phyloP scores from a whole-genome alignment of 2,113 vertebrate species.

The Spea bombifrons region DNA sequence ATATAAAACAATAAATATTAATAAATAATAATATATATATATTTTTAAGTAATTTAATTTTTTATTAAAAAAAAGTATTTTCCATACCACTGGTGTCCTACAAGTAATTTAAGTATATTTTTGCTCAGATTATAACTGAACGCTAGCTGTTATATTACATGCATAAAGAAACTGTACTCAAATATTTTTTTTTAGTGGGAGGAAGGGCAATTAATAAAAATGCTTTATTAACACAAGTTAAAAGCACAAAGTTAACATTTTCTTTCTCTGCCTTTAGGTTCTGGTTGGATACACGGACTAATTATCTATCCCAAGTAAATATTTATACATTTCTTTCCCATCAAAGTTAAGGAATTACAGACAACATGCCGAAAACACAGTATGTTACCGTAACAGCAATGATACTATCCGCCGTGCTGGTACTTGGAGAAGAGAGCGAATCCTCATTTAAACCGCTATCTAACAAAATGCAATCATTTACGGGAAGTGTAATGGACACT shows the following conservation, averaged over 20 bases:
- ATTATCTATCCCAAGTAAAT: not conserved
- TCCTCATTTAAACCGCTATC: slow-evolving; percentile 5
- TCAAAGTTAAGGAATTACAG: not conserved
- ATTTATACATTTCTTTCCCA: not conserved
- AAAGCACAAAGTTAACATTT: not conserved
- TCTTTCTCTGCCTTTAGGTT: not conserved
- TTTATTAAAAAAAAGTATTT: too few relatives aligned
- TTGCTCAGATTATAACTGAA: too few relatives aligned
- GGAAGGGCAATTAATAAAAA: too few relatives aligned
- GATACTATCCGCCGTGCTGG: not conserved
- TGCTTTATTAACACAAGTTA: not conserved
- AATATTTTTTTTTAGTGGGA: too few relatives aligned
- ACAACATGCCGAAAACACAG: slow-evolving; percentile 13
- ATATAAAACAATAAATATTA: too few relatives aligned
- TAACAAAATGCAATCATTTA: slow-evolving; percentile 13
- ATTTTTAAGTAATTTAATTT: too few relatives aligned
- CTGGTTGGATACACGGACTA: not conserved
- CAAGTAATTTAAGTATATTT: too few relatives aligned
- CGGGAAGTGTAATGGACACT: not conserved
- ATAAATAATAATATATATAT: too few relatives aligned
- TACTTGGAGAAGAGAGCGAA: slow-evolving; percentile 10
- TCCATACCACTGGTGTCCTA: too few relatives aligned
- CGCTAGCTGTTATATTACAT: too few relatives aligned
- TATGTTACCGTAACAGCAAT: not conserved
- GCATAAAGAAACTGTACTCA: too few relatives aligned